Percentiles rank a stretch among this genome's conserved stretches.
phyloP scores from a whole-genome alignment of 1,140 invertebrate genomes.

The Drosophila baimaii region DNA sequence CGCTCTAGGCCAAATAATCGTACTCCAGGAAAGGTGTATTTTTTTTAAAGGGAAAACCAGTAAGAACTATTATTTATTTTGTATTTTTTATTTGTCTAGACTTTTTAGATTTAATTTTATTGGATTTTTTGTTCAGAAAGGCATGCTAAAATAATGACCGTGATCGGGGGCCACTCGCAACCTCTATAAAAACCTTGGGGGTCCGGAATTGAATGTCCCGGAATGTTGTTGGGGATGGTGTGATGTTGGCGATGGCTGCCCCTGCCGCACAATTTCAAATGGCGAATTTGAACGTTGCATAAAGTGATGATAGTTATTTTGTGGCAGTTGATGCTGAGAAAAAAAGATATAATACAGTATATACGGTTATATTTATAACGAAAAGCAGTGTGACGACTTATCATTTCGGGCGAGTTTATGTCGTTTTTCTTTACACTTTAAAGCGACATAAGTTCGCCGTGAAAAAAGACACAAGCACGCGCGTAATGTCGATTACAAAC shows the following conservation, averaged over 20 bases:
- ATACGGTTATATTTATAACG: too few species aligned
- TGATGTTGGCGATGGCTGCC: conserved; percentile 73
- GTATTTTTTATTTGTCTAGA: conserved; percentile 60
- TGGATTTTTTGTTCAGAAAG: conserved; percentile 70
- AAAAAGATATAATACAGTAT: not conserved
- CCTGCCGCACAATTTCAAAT: conserved; percentile 75
- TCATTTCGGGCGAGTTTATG: too few species aligned
- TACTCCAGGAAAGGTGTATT: not conserved
- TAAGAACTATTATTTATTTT: conserved; percentile 28
- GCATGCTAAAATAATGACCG: conserved; percentile 81
- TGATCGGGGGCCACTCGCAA: conserved; percentile 77
- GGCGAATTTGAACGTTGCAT: conserved; percentile 80
- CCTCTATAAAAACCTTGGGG: conserved; percentile 84
- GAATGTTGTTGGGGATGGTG: conserved; percentile 66
- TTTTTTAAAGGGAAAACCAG: conserved; percentile 2
- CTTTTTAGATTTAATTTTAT: conserved; percentile 55
- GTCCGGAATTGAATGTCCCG: conserved; percentile 80
- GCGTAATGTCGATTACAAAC: too few species aligned
- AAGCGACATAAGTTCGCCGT: too few species aligned
- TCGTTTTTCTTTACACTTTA: too few species aligned
- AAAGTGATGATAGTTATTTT: conserved; percentile 77
- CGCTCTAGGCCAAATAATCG: not conserved
- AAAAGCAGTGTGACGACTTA: too few species aligned
- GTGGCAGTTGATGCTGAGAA: conserved; percentile 72
- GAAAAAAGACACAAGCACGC: too few species aligned